phyloP scores from a whole-genome alignment of 2,797 vertebrate species.

The Oreortyx pictus region DNA sequence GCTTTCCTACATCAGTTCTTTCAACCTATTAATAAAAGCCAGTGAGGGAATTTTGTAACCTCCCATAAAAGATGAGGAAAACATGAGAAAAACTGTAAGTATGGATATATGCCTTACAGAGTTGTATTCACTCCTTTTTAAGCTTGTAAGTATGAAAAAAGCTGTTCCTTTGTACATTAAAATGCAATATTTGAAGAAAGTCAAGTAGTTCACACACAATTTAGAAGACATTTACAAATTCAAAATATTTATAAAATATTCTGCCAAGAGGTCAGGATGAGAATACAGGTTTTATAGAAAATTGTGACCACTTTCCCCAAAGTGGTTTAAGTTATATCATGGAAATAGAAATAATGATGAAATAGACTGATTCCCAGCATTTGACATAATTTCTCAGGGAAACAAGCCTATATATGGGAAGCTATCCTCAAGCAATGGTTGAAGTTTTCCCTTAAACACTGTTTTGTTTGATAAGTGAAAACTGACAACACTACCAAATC shows the following conservation, averaged over 20 bases:
- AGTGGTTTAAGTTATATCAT: neutral
- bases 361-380: neutral
- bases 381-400: neutral
- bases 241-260: neutral
- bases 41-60: neutral
- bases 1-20: neutral
- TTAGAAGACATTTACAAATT: neutral
- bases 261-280: neutral
- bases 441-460: conserved; percentile 55
- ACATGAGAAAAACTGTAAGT: neutral
- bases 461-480: conserved; percentile 55
- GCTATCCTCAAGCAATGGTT: neutral
- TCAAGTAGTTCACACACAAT: neutral
- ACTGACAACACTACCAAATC: conserved; percentile 51
- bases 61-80: neutral
- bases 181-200: neutral
- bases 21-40: neutral
- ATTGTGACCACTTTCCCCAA: neutral
- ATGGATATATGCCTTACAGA: neutral
- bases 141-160: neutral
- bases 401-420: neutral
- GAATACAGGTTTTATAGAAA: neutral
- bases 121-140: neutral
- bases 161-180: neutral
- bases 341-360: neutral